Percentiles rank a stretch among this genome's conserved stretches.
Conservation (phyloP, 2,113 vertebrate genomes). For the Nicator chloris region DNA sequence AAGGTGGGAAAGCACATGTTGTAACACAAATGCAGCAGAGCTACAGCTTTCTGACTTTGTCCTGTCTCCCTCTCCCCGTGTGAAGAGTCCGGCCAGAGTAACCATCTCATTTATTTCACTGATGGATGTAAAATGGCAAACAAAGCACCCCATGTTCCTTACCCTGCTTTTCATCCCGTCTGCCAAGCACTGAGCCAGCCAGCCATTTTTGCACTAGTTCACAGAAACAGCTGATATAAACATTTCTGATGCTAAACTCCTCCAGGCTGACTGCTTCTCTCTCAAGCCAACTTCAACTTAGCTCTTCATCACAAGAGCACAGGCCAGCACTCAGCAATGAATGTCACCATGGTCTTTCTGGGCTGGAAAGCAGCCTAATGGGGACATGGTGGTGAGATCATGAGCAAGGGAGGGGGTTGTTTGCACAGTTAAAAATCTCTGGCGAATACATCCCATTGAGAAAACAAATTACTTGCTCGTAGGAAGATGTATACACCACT, state of each 20-base stretch:
- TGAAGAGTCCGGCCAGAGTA: not conserved
- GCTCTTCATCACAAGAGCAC: not conserved
- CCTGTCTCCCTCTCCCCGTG: not conserved
- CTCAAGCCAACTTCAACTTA: constrained; percentile 43
- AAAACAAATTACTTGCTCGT: constrained; percentile 17
- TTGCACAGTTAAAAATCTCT: constrained; percentile 46
- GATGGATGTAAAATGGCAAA: not conserved
- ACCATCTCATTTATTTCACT: not conserved
- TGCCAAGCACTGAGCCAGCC: not conserved
- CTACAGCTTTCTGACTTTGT: not conserved
- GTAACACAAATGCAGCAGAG: not conserved
- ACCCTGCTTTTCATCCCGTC: not conserved
- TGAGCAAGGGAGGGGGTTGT: not conserved
- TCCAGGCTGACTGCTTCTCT: not conserved
- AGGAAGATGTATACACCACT: not conserved
- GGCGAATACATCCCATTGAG: not conserved
- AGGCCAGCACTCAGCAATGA: not conserved
- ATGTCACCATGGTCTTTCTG: constrained; percentile 30
- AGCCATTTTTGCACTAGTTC: not conserved
- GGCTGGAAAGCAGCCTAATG: constrained; percentile 41
- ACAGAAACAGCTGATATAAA: constrained; percentile 7
- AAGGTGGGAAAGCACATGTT: not conserved
- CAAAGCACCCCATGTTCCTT: not conserved
- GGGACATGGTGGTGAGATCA: not conserved
- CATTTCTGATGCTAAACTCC: constrained; percentile 3